A percentile compares a stretch with the other conserved stretches of the same genome.
These are phyloP conservation scores for Capreolus pygargus DNA, from an alignment of 2,113 vertebrate genomes.

Conservation along the genomic window DNA sequence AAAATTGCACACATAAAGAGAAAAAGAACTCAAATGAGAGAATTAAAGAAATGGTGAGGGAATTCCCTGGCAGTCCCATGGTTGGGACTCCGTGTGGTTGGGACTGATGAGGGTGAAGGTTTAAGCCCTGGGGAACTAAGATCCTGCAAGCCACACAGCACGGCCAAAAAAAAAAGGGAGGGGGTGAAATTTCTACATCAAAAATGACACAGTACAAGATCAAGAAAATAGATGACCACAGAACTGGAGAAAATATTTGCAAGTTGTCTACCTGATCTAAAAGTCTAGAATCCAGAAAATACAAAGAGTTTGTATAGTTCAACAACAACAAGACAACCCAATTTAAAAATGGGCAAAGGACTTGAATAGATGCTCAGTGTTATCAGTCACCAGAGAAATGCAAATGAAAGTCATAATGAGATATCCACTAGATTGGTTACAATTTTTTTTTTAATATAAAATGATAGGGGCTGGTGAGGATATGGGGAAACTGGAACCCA, in stretches of 20 bases:
- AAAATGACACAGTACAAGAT: neutral
- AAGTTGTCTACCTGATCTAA: neutral
- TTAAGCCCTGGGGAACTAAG: neutral
- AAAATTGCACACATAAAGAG: neutral
- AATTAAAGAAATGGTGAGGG: neutral
- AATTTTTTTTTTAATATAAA: neutral
- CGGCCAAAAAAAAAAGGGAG: fast-evolving
- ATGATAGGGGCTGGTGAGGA: neutral
- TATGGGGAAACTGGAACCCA: neutral
- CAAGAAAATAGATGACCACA: neutral
- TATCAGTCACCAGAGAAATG: neutral
- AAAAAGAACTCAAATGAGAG: neutral
- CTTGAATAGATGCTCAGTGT: neutral
- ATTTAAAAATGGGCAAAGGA: neutral
- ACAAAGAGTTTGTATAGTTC: neutral
- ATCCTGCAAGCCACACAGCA: neutral
- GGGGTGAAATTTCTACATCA: neutral
- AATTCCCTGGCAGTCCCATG: neutral
- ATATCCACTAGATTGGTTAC: neutral
- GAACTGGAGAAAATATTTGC: neutral
- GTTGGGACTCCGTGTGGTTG: neutral
- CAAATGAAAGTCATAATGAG: neutral
- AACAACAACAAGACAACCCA: neutral
- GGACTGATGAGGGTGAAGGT: neutral
- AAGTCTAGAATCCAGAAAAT: neutral